Evolutionary conservation across 2,113 vertebrate species (phyloP), one percentile per base, ranked within the genome.

Genomic region (Hemiprocne comata): DNA sequence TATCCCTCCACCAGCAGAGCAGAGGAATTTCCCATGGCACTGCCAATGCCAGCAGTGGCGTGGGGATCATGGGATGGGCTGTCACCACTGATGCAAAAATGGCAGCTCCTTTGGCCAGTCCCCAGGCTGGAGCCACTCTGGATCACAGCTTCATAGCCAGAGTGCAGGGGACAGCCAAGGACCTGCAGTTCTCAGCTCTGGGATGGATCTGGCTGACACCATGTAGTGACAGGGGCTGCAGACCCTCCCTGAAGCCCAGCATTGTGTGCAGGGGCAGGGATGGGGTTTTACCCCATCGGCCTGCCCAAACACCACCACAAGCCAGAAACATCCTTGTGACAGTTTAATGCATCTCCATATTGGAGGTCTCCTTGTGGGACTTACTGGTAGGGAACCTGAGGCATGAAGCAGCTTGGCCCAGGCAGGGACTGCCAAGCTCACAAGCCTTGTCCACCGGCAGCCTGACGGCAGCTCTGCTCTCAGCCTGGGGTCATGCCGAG

Each of bases 401-500:
- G 84, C 50, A 38, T 10, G 0, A 51, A 82, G 17, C 9, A 2
- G 24, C 25, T 33, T 33, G 19, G 33, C 58, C 21, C 5, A 4
- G 26, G 55, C 55, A 62, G 16, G n/a, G 17, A 42, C 55, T 46
- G 33, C 51, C 31, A 26, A 7, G 36, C 17, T 53, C 38, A 29
- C 21, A 44, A 33, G 21, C 36, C n/a, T 40, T 34, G 26, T 15
- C 58, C 25, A 7, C 18, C 31, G 15, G 46, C 24, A 65, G 19
- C 44, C 31, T 50, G 10, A n/a, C 2, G 18, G 75, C 28, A 31
- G 50, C 55, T 62, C 44, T 23, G 50, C 55, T 62, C 44, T 23
- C n/a, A 33, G 17, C 1, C 0, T 3, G n/a, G 24, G 7, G 8
- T 11, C n/a, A 53, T 3, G 1, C 26, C 46, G 6, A 25, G 14